Conservation (phyloP, 2,888 invertebrate genomes). For the Brenthis hecate region DNA sequence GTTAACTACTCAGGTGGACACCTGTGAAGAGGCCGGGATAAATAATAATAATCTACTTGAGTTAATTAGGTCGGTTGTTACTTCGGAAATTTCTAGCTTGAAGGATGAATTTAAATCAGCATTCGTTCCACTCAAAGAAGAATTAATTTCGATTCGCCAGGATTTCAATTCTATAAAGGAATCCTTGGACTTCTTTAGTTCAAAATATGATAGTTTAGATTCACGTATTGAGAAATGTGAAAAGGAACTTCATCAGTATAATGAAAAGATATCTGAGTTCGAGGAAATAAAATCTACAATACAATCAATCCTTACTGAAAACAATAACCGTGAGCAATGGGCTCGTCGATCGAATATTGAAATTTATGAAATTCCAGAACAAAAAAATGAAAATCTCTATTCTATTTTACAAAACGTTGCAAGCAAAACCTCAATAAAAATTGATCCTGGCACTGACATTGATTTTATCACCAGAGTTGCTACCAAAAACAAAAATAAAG, state of each 20-base stretch:
- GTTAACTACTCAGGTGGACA: too few relatives aligned
- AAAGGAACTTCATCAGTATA: not conserved
- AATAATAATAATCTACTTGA: not conserved
- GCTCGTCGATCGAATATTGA: conserved; percentile 3
- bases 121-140: not conserved
- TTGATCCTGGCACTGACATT: too few relatives aligned
- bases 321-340: conserved; percentile 3
- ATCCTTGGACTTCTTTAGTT: not conserved
- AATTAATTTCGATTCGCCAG: not conserved
- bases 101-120: conserved; percentile 8
- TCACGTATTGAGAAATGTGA: not conserved
- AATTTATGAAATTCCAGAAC: conserved; percentile 1
- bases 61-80: not conserved
- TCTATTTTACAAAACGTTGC: conserved; percentile 6
- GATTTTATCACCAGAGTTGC: too few relatives aligned
- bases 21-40: too few relatives aligned
- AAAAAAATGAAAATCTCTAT: conserved; percentile 5
- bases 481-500: not conserved
- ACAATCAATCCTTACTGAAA: not conserved
- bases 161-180: not conserved
- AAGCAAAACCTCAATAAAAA: not conserved
- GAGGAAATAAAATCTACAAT: not conserved
- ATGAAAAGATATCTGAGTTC: not conserved
- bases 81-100: not conserved
- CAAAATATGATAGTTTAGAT: not conserved